Conservation (phyloP, 2,888 invertebrate species). For the Scaptomyza caliginosa region DNA sequence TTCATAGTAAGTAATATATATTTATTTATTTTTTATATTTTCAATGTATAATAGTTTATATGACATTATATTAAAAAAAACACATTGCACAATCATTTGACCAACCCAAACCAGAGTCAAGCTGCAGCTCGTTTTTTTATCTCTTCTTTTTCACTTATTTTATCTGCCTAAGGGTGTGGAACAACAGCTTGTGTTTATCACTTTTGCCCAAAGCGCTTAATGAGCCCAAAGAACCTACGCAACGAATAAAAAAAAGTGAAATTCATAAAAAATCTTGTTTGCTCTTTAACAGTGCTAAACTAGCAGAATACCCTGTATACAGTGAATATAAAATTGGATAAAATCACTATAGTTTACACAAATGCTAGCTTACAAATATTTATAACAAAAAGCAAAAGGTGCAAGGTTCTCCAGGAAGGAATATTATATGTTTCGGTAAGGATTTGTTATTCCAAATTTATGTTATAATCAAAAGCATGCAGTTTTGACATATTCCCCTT, state of each 20-base stretch:
- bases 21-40: no score
- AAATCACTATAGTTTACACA: no score
- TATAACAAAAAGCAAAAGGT: no score
- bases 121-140: slow-evolving; percentile 19
- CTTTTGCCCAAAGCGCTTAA: slow-evolving; percentile 69
- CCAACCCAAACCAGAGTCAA: slow-evolving; percentile 7
- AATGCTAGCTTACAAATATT: no score
- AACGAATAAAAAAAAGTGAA: slow-evolving; percentile 20
- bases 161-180: slow-evolving; percentile 43
- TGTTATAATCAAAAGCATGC: no score
- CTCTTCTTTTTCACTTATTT: background rate
- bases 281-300: background rate
- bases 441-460: no score
- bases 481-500: no score
- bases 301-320: background rate
- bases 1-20: no score
- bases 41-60: background rate
- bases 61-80: background rate
- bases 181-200: slow-evolving; percentile 73
- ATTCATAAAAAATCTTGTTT: slow-evolving; percentile 1
- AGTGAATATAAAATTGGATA: no score
- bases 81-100: slow-evolving; percentile 22
- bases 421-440: no score
- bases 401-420: no score
- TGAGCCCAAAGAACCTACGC: slow-evolving; percentile 54